Evolutionary conservation across 2,888 invertebrate species (phyloP).

Genomic region (Buathra laborator): DNA sequence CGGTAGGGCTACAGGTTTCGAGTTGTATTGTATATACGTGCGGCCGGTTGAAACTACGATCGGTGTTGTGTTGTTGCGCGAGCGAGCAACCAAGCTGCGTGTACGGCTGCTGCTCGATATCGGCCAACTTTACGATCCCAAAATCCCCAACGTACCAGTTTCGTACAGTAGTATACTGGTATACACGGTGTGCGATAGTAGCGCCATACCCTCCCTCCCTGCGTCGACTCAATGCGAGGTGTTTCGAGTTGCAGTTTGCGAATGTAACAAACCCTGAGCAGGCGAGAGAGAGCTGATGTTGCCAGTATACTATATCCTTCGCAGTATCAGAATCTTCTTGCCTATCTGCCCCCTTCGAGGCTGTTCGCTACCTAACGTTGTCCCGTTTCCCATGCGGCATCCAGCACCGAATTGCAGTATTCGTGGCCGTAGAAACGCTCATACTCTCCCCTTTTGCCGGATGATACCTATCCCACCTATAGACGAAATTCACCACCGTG

Average conservation of each 20-base stretch:
- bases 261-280: constrained; percentile 51
- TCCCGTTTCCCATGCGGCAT: constrained; percentile 45
- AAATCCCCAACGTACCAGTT: constrained; percentile 66
- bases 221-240: constrained; percentile 41
- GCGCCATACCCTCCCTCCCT: constrained; percentile 5
- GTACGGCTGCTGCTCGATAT: constrained; percentile 58
- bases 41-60: constrained; percentile 52
- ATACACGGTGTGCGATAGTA: constrained; percentile 37
- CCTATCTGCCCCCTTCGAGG: constrained; percentile 48
- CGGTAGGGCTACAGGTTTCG: constrained; percentile 21
- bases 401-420: constrained; percentile 41
- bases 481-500: constrained; percentile 26
- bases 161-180: constrained; percentile 41
- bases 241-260: constrained; percentile 39
- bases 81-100: constrained; percentile 57
- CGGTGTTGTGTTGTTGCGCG: constrained; percentile 51
- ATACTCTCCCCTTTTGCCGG: neutral
- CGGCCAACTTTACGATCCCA: constrained; percentile 70
- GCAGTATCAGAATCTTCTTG: constrained; percentile 51
- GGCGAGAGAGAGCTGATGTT: constrained; percentile 24
- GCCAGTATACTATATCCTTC: constrained; percentile 18
- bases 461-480: constrained; percentile 40
- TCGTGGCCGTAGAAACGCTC: constrained; percentile 20
- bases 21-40: constrained; percentile 40
- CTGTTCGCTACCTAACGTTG: constrained; percentile 54